Conservation (phyloP, 2,888 invertebrate species). For the Zaprionus bogoriensis region DNA sequence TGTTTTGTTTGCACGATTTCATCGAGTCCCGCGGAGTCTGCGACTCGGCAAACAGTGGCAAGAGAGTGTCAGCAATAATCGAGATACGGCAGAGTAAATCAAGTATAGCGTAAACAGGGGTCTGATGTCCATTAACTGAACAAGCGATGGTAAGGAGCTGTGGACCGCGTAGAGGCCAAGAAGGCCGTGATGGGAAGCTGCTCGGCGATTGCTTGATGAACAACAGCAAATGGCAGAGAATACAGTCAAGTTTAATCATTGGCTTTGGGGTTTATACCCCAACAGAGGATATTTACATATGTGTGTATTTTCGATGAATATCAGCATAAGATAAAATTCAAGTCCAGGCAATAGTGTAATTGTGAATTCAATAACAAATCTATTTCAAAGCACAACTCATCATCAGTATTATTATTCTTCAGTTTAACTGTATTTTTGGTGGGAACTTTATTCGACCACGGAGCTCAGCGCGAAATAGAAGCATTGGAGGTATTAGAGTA, state of each 20-base stretch:
- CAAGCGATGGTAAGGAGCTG: slow-evolving; percentile 51
- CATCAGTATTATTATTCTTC: too few relatives aligned
- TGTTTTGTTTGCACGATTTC: slow-evolving; percentile 62
- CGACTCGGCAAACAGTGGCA: background rate
- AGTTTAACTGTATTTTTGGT: too few relatives aligned
- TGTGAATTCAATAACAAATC: too few relatives aligned
- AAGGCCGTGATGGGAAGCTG: slow-evolving; percentile 26
- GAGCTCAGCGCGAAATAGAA: slow-evolving; percentile 32
- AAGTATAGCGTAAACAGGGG: slow-evolving; percentile 47
- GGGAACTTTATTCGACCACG: slow-evolving; percentile 59
- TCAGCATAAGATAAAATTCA: too few relatives aligned
- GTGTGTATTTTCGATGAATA: slow-evolving; percentile 25
- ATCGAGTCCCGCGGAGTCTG: slow-evolving; percentile 27
- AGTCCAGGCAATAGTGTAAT: too few relatives aligned
- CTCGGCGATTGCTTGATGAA: slow-evolving; percentile 76
- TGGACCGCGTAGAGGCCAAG: slow-evolving; percentile 20
- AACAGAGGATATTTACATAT: slow-evolving; percentile 67
- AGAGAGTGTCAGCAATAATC: slow-evolving; percentile 69
- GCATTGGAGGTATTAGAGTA: slow-evolving; percentile 24
- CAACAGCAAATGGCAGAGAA: slow-evolving; percentile 55
- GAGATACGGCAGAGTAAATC: slow-evolving; percentile 62
- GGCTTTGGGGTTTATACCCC: too few relatives aligned
- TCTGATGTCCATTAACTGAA: slow-evolving; percentile 58
- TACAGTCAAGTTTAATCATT: slow-evolving; percentile 75
- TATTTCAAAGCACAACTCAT: too few relatives aligned